phyloP scores from a whole-genome alignment of 1,140 invertebrate species.

The Mycetomoellerius zeteki region DNA sequence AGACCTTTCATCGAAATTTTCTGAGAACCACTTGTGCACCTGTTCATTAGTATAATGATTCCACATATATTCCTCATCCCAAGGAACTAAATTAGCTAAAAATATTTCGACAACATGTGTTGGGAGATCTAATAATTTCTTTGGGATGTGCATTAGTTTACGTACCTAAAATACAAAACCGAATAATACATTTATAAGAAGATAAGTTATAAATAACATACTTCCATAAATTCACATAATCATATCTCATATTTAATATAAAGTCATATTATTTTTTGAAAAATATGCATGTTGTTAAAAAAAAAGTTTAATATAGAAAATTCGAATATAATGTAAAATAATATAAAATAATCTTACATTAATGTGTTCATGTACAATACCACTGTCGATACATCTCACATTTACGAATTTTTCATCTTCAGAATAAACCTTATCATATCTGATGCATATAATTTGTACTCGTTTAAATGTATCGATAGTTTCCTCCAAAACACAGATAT shows the following conservation, averaged over 20 bases:
- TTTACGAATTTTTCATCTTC: conserved; percentile 69
- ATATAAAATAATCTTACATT: conserved; percentile 70
- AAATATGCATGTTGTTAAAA: conserved; percentile 22
- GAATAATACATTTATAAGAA: conserved; percentile 14
- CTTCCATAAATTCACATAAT: neutral
- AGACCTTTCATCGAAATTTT: conserved; percentile 69
- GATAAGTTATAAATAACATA: neutral
- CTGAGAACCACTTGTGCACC: conserved; percentile 77
- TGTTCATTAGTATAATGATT: conserved; percentile 74
- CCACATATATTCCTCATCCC: conserved; percentile 83
- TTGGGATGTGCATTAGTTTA: conserved; percentile 78
- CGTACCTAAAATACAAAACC: conserved; percentile 68
- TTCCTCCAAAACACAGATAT: conserved; percentile 76
- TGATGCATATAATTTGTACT: conserved; percentile 79
- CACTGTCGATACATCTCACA: conserved; percentile 81
- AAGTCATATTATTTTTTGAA: neutral
- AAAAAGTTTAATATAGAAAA: conserved; percentile 26
- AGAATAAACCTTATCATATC: conserved; percentile 54
- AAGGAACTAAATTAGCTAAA: conserved; percentile 79
- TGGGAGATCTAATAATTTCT: conserved; percentile 76
- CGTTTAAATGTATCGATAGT: conserved; percentile 78
- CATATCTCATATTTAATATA: neutral
- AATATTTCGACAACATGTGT: conserved; percentile 81
- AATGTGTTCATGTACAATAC: conserved; percentile 70
- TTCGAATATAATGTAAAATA: neutral